Evolutionary conservation across 2,113 vertebrate genomes (phyloP), one percentile per base, ranked within the genome.

Genomic region (Bombycilla garrulus): DNA sequence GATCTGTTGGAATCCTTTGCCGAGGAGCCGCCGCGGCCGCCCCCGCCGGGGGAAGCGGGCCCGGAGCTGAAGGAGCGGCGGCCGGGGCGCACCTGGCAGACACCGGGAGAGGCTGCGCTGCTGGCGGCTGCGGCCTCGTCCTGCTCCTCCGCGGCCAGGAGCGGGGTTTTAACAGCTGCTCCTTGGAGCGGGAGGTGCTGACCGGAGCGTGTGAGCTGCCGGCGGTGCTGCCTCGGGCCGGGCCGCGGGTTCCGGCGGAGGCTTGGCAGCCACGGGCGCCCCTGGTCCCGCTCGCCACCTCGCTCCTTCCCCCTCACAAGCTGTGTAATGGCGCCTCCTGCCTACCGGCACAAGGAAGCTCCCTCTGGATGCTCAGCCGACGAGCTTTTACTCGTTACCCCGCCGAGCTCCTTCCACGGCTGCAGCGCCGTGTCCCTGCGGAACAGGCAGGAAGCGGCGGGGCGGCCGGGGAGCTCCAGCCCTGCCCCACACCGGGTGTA

Each of bases 311-410:
- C 65, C 78, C 86, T 67, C 97, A 98, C 97, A 88, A 50, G 97
- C 96, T 98, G 98, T 98, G 97, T 97, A 98, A 99, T 97, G 97
- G 98, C 98, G 98, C 98, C 99, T 98, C 98, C 98, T 98, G 95
- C 97, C 97, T 98, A 94, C 92, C 93, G 28, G 31, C 53, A 0
- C 4, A 1, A 6, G 90, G 85, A 97, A 95, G 45, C 2, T 11
- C 76, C 47, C 29, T 54, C 14, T 22, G 65, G 9, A 21, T 72
- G 48, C 56, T 36, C 13, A 1, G 62, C 58, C 6, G 16, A 11
- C 0, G 38, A 7, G 17, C 2, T 45, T 57, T n/a, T 3, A 7
- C 56, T 31, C 16, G 0, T 8, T 4, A 1, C 9, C 16, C 19
- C 10, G 6, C 47, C 6, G 57, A 21, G 44, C 1, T 53, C 48